phyloP scores from a whole-genome alignment of 1,140 invertebrate genomes.

The Cydia strobilella region DNA sequence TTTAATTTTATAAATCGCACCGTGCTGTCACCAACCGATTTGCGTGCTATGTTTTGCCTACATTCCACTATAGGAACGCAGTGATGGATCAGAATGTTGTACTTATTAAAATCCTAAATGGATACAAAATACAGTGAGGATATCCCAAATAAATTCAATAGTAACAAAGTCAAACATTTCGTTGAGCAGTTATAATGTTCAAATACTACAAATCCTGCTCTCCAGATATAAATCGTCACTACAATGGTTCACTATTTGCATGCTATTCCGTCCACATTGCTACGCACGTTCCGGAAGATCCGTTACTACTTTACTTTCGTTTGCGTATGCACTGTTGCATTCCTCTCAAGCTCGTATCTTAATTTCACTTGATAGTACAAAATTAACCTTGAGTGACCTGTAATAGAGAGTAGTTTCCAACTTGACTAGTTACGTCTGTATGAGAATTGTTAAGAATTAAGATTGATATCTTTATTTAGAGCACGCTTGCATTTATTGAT shows the following conservation, averaged over 20 bases:
- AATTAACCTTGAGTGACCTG: neutral
- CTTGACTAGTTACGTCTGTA: neutral
- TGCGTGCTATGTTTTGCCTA: neutral
- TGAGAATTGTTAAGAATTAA: neutral
- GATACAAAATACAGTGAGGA: too few relatives aligned
- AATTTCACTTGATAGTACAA: neutral
- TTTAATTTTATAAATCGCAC: neutral
- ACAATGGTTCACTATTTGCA: constrained; percentile 16
- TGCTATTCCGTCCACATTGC: constrained; percentile 22
- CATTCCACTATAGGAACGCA: neutral
- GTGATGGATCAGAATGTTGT: neutral
- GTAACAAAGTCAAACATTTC: too few relatives aligned
- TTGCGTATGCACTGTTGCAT: neutral
- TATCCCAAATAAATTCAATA: too few relatives aligned
- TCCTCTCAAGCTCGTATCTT: neutral
- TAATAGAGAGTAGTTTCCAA: neutral
- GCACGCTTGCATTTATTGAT: constrained; percentile 59
- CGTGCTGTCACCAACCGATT: neutral
- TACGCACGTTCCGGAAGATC: constrained; percentile 21
- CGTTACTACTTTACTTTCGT: constrained; percentile 15
- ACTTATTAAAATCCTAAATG: too few relatives aligned
- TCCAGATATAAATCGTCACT: constrained; percentile 11
- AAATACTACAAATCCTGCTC: too few relatives aligned
- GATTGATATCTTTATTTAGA: constrained; percentile 51
- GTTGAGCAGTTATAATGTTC: too few relatives aligned